Base-by-base conservation (phyloP, 2,888 invertebrate species). In the Pammene aurita region DNA sequence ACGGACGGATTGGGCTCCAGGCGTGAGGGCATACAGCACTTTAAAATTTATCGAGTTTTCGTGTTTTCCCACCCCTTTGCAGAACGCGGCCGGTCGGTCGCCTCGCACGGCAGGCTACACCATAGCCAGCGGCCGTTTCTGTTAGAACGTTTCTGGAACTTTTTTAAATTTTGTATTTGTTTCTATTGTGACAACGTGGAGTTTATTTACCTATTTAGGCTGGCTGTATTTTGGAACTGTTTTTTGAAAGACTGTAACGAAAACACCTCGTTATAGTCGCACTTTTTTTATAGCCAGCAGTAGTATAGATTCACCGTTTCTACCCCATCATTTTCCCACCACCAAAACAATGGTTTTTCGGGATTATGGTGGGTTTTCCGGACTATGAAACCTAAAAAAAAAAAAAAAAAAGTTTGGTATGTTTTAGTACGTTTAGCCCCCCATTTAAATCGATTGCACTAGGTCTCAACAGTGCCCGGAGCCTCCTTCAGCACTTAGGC, bases 41-140 rank as follows among this genome's bases (percentile, higher is more conserved):
- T 88, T 87, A 89, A 90, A 89, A 89, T 90, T 90, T 87, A 90
- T 90, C 84, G 90, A 89, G 86, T 88, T 90, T 89, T 87, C 89
- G 83, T 89, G 89, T 88, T 83, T 77, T 75, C 75, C 77, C 74
- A 76, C 76, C 72, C 74, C 71, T 71, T 73, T 60, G 73, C 66
- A 44, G 66, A 64, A 44, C 61, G 65, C 64, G 52, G 60, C 54
- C 58, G 60, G 52, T 42, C 60, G 48, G 14, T 42, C 50, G 63
- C 56, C 66, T 57, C 57, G 57, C 67, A 50, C 66, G 66, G 26
- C 57, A 56, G 64, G 64, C 62, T 60, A 58, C 72, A 70, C 61
- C 68, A 65, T 65, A 60, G 67, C 72, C 57, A 67, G 72, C 67
- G 70, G 68, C 72, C 67, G 66, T 68, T 67, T 66, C 67, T 63